Evolutionary conservation across 2,888 invertebrate species (phyloP), one percentile per base, ranked within the genome.

Genomic region (Coremacera marginata): DNA sequence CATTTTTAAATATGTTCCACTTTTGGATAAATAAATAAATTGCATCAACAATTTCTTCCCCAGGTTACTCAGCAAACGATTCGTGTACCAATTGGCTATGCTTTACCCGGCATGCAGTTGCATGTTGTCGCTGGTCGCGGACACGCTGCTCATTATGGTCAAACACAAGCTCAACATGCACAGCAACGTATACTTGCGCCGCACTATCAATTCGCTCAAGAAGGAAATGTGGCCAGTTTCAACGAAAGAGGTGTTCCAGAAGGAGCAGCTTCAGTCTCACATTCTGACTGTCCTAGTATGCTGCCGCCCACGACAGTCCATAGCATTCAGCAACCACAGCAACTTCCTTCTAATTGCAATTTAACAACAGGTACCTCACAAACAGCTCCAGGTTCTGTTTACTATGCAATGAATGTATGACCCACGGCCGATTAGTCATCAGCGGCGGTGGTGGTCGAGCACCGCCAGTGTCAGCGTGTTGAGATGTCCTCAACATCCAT

Each of bases 341-440:
- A 83, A 25, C 79, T 81, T 60, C 88, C 89, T 75, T 86, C 88
- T 80, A 86, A 87, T 82, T 82, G 86, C 84, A 83, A 86, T 84
- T 75, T 84, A 83, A 84, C 89, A 85, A 89, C 90, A 70, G 90
- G 91, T 51, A 63, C 63, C 60, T 72, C 77, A 49, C 80, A 82
- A 62, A 81, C 84, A 22, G 82, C 85, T 4, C 86, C 87, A 80
- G 88, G 89, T 81, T 93, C 94, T 55, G 91, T 95, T 51, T 95
- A 94, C 88, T 95, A 95, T 86, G 95, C 95, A 63, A 95, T 95
- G 95, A 95, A 95, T 86, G 95, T 95, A 90, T 95, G 94, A 95
- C 92, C 91, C 86, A 91, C 92, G 87, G 91, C 84, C 77, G 88
- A 88, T 86, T 88, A 88, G 87, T 88, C 88, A 82, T 82, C 84